Conservation (phyloP, 2,888 invertebrate genomes). For the Drosophila subquinaria region DNA sequence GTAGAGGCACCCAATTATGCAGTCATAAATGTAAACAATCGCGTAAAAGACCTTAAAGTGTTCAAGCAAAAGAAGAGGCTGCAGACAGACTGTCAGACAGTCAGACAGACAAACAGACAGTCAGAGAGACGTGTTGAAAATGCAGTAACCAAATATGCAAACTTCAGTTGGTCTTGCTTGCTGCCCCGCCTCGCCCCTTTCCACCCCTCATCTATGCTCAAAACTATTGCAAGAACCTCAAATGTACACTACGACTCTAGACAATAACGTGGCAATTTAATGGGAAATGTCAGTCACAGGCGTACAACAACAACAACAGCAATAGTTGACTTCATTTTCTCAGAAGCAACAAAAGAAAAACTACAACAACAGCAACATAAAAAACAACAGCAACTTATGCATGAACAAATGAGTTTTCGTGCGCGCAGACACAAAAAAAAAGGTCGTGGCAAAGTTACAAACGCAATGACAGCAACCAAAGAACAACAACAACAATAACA, state of each 20-base stretch:
- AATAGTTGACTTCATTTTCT: slow-evolving; percentile 80
- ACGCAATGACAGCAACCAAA: slow-evolving; percentile 60
- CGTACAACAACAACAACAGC: slow-evolving; percentile 41
- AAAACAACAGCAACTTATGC: slow-evolving; percentile 47
- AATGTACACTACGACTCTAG: slow-evolving; percentile 42
- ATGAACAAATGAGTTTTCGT: slow-evolving; percentile 71
- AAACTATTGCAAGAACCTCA: slow-evolving; percentile 54
- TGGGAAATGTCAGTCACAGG: slow-evolving; percentile 80
- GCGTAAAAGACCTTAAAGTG: slow-evolving; percentile 75
- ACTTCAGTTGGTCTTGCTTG: slow-evolving; percentile 40
- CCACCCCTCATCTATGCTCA: background rate
- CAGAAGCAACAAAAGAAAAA: slow-evolving; percentile 71
- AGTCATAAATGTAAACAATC: slow-evolving; percentile 82
- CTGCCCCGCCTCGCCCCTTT: background rate
- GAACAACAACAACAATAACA: slow-evolving; percentile 17
- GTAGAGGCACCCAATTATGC: slow-evolving; percentile 78
- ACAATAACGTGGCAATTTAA: slow-evolving; percentile 81
- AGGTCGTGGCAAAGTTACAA: slow-evolving; percentile 66
- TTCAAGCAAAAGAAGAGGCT: slow-evolving; percentile 24
- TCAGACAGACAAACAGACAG: background rate
- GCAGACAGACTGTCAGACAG: slow-evolving; percentile 16
- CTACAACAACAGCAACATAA: slow-evolving; percentile 51
- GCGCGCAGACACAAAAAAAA: slow-evolving; percentile 63
- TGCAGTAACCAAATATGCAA: slow-evolving; percentile 68
- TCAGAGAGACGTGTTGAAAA: slow-evolving; percentile 65